Base-by-base conservation (phyloP, 2,797 vertebrate species). In the Eleutherodactylus coqui region DNA sequence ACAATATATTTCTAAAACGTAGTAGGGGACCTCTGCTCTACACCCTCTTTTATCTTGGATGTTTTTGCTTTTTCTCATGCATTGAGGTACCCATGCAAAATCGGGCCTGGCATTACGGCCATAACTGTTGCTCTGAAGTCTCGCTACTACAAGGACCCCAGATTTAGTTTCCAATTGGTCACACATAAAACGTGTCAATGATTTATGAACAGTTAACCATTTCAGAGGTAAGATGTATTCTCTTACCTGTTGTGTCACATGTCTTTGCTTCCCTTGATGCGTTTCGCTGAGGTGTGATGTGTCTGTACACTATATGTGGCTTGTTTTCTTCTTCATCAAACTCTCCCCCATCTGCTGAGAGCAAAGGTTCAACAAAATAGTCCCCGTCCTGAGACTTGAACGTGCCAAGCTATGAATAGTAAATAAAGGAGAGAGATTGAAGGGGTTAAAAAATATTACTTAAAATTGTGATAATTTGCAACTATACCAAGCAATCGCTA, bases 321-420 rank as follows among this genome's bases (percentile, higher is more conserved):
- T 99, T 99, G 90, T 95, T 96, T 91, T 98, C 96, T 89, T 97
- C 97, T 92, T 99, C 98, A 93, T 97, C 96, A 88, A 95, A 96
- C 86, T 96, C 93, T 89, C 96, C 93, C 58, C 95, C 96, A 90
- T 96, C 94, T 24, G 95, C 90, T 0, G 93, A 96, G 67, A 97
- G 93, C 77, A 99, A 93, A 2, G 98, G 98, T 89, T 99, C 98
- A 91, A 99, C 96, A 87, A 98, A 99, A 94, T 96, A 99, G 88
- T 99, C 97, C 91, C 96, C 97, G 87, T 97, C 97, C 1, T 96
- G 95, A 93, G 97, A 97, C 93, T 95, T 97, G 94, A 99, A 99
- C 5, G 97, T 99, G 92, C 98, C 98, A 91, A 99, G 94, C 98
- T 99, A 92, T 88, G 86, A 91, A 90, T 43, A 84, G 90, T 21